These are phyloP conservation scores for Nasonia giraulti DNA, from an alignment of 1,140 invertebrate genomes.

Conservation along the genomic window DNA sequence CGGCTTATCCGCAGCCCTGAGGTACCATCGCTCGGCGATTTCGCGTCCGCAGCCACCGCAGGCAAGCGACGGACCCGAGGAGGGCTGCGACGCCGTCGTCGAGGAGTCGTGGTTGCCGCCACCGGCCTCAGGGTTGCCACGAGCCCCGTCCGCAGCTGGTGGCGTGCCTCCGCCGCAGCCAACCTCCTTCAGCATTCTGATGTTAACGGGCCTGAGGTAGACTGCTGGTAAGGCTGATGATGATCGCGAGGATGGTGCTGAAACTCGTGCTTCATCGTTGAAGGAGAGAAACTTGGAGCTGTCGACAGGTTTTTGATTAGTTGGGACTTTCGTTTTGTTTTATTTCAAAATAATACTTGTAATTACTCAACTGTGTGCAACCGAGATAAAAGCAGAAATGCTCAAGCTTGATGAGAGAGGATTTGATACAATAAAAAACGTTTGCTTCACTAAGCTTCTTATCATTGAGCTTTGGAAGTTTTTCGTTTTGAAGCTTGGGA, in stretches of 20 bases:
- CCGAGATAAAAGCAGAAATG: too few relatives aligned
- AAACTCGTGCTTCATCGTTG: conserved; percentile 4
- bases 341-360: too few relatives aligned
- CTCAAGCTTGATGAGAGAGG: too few relatives aligned
- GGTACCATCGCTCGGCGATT: conserved; percentile 81
- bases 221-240: neutral
- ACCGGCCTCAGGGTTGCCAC: conserved; percentile 37
- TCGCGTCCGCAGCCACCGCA: conserved; percentile 72
- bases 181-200: conserved; percentile 72
- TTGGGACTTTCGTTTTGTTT: too few relatives aligned
- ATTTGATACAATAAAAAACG: too few relatives aligned
- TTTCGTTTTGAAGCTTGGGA: too few relatives aligned
- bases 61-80: conserved; percentile 53
- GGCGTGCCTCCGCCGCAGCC: conserved; percentile 69
- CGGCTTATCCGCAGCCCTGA: conserved; percentile 89
- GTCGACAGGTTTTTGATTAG: neutral
- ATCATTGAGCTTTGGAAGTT: too few relatives aligned
- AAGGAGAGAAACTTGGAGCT: neutral
- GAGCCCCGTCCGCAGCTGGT: conserved; percentile 62
- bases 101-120: conserved; percentile 24
- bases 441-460: too few relatives aligned
- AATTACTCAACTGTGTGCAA: too few relatives aligned
- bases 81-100: conserved; percentile 43
- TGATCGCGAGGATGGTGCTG: neutral
- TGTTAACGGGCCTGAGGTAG: neutral